phyloP scores from a whole-genome alignment of 1,140 invertebrate genomes.

The Brachionus plicatilis region DNA sequence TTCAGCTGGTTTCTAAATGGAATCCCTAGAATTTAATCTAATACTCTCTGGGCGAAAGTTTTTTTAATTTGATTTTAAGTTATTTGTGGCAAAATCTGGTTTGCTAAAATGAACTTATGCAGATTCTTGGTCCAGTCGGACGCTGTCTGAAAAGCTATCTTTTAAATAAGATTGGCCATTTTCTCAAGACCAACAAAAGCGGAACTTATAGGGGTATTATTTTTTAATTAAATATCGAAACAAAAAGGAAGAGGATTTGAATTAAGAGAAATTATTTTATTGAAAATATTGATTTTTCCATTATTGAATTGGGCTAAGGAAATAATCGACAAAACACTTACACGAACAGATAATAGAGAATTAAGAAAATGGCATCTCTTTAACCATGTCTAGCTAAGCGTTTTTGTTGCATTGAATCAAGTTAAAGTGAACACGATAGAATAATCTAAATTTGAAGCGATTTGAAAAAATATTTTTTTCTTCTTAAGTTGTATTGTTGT shows the following conservation, averaged over 20 bases:
- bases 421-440: neutral
- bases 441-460: neutral
- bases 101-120: neutral
- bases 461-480: neutral
- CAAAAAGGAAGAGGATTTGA: neutral
- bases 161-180: neutral
- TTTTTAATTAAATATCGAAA: neutral
- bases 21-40: neutral
- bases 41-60: neutral
- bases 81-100: neutral
- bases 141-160: neutral
- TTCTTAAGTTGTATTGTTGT: neutral
- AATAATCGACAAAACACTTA: neutral
- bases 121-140: neutral
- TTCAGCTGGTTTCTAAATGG: constrained; percentile 11
- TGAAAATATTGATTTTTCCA: neutral
- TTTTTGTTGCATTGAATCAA: neutral
- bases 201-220: neutral
- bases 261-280: neutral
- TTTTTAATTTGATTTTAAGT: neutral
- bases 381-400: neutral
- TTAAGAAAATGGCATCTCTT: neutral
- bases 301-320: neutral
- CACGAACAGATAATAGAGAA: neutral
- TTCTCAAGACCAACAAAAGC: neutral